Base-by-base conservation (phyloP, 2,797 vertebrate species). In the Cebuella pygmaea region DNA sequence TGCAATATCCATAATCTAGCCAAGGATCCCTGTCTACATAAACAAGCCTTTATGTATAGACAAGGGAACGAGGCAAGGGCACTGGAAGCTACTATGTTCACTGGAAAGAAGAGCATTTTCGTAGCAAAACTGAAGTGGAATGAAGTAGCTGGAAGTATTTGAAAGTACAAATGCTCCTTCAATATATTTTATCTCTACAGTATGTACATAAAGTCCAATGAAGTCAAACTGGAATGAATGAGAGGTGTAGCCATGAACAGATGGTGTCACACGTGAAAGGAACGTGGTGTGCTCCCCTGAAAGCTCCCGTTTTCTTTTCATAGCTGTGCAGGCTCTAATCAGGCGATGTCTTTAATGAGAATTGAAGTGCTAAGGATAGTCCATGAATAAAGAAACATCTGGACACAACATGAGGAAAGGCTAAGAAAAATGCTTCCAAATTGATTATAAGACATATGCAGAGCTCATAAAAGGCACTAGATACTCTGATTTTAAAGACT, bases 371-470 rank as follows among this genome's bases (percentile, higher is more conserved):
- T 46, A 13, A 41, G 1, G n/a, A 26, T 0, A n/a, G 39, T 27
- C 30, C n/a, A 19, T 0, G 22, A 67, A 24, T 14, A 30, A 64
- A 22, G 24, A 52, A 46, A 11, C 8, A n/a, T 74, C 19, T 12
- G 46, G n/a, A 44, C 22, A 52, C 1, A 10, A 19, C 13, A 27
- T 0, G 2, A 57, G 7, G 12, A 36, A 57, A 55, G 44, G 17
- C 46, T 46, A 78, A 70, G 50, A 48, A 72, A 88, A 88, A 48
- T 19, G 12, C 48, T 52, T 57, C 48, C 27, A 55, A 13, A 79
- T 12, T 5, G 4, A 41, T 15, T 4, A 5, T 2, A 27, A 27
- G 22, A 80, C 26, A 33, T 0, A 52, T 5, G 4, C 0, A 0
- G 30, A 36, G 55, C 12, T 90, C 15, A 6, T 0, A 33, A 36